phyloP scores from a whole-genome alignment of 1,140 invertebrate genomes.

The Papilio machaon region DNA sequence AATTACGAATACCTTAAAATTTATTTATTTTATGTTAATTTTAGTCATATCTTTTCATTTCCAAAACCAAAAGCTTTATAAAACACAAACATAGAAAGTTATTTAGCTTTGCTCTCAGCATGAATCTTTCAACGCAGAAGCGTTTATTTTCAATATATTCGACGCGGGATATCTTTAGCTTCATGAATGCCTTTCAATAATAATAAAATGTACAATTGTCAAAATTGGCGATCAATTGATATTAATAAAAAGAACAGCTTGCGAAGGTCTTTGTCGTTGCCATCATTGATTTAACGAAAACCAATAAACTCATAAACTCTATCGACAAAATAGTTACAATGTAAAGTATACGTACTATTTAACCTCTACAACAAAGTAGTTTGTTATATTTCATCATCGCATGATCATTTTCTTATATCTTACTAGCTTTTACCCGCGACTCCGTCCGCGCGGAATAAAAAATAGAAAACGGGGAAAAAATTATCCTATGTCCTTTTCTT shows the following conservation, averaged over 20 bases:
- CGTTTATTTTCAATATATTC: constrained; percentile 9
- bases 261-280: constrained; percentile 23
- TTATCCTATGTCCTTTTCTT: no score
- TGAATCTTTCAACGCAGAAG: constrained; percentile 7
- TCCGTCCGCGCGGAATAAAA: no score
- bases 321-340: neutral
- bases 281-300: constrained; percentile 5
- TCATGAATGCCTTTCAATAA: constrained; percentile 7
- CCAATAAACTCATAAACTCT: constrained; percentile 15
- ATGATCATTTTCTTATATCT: neutral
- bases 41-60: neutral
- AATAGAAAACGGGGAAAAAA: no score
- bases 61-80: neutral
- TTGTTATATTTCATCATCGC: neutral
- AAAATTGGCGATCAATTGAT: constrained; percentile 35
- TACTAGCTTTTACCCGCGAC: no score
- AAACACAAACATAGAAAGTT: neutral
- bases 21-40: neutral
- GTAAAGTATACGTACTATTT: neutral
- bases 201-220: constrained; percentile 30
- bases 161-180: neutral
- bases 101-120: neutral
- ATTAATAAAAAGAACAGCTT: constrained; percentile 20
- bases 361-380: neutral
- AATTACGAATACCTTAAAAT: no score